Conservation (phyloP, 53 echinoderm and acorn worm genomes). For the Astropecten irregularis region DNA sequence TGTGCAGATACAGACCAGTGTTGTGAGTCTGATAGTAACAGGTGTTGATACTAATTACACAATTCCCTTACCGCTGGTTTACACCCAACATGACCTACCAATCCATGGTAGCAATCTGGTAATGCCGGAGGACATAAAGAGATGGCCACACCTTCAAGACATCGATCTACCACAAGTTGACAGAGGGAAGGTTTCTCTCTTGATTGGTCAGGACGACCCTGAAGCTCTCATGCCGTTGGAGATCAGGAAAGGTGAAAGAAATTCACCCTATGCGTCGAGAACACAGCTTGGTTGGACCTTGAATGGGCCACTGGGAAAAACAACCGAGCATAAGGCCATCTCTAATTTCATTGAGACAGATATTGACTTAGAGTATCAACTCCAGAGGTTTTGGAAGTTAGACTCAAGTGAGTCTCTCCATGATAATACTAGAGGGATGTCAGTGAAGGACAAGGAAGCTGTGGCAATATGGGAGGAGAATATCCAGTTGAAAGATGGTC, state of each 20-base stretch:
- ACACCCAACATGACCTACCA: too few species aligned
- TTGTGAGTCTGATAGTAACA: too few species aligned
- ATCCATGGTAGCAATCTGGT: too few species aligned
- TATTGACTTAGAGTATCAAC: too few species aligned
- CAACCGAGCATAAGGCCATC: background rate
- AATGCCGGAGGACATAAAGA: too few species aligned
- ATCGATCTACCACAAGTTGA: constrained; percentile 14
- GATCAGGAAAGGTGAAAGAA: background rate
- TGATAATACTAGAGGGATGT: constrained; percentile 10
- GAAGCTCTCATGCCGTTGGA: background rate
- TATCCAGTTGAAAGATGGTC: constrained; percentile 8
- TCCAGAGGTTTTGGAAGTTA: too few species aligned
- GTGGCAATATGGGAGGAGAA: too few species aligned
- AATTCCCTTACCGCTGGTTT: background rate
- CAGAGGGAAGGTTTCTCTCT: background rate
- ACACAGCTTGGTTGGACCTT: background rate
- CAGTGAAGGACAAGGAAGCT: constrained; percentile 39
- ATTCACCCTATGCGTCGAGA: background rate
- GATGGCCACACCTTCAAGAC: too few species aligned
- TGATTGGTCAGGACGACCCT: background rate
- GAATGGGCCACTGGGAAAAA: constrained; percentile 13
- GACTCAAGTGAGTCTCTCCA: background rate
- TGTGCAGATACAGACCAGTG: too few species aligned
- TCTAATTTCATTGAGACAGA: too few species aligned
- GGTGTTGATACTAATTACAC: too few species aligned